Base-by-base conservation (phyloP, 1,140 invertebrate species). In the Chironomus striatipennis region DNA sequence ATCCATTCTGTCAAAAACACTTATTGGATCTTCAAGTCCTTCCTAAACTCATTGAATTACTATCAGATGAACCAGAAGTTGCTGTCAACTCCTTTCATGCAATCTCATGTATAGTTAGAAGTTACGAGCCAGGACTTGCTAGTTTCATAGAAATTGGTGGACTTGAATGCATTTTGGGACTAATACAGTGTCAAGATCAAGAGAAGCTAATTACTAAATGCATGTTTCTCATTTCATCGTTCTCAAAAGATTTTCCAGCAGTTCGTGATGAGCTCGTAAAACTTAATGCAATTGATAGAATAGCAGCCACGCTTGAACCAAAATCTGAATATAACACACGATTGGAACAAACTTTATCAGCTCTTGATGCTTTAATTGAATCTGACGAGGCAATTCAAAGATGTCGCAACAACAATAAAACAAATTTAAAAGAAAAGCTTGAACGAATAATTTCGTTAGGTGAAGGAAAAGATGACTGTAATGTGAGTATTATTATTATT, bases 41-140 rank as follows among this genome's bases (percentile, higher is more conserved):
- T 64, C 85, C 85, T 8, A 79, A 82, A 57, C 78, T 90, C 18
- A 77, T 89, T 15, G 76, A 80, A 17, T 83, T 87, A 77, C 76
- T 89, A 5, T 80, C 79, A 10, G 87, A 88, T 79, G 75, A 79
- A 1, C 78, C 84, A 47, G 80, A 81, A 65, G 84, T 87, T 0
- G 84, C 81, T 77, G 79, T 85, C 10, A 90, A 90, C 80, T 84
- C 87, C 18, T 75, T 90, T 0, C 88, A 87, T 79, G 89, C 88
- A 43, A 77, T 90, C 72, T 90, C 89, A 74, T 89, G 88, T 88
- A 81, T 81, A 80, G 81, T 79, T 21, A 73, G 76, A 43, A 76
- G 76, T 67, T 77, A 74, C 75, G 75, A 77, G 70, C 76, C 75
- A n/a, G 75, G 43, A 15, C 24, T 75, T 9, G 21, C 20, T 7